phyloP scores from a whole-genome alignment of 2,797 vertebrate genomes.

The Sarcoramphus papa region DNA sequence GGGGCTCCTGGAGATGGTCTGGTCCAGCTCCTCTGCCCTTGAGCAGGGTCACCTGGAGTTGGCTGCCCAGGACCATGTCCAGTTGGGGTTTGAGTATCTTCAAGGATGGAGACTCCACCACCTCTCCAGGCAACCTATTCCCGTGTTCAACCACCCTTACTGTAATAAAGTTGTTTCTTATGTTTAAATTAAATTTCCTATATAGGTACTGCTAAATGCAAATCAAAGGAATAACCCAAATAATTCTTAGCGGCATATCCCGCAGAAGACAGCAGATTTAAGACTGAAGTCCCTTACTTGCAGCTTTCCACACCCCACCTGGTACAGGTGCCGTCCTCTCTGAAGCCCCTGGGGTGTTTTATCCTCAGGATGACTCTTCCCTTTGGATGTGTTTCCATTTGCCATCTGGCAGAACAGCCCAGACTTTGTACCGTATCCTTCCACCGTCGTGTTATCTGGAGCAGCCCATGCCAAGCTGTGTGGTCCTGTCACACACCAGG shows the following conservation, averaged over 20 bases:
- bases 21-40: neutral
- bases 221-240: neutral
- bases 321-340: neutral
- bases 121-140: neutral
- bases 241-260: neutral
- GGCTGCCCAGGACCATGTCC: neutral
- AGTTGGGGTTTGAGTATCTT: neutral
- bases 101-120: neutral
- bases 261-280: neutral
- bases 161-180: neutral
- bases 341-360: neutral
- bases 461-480: rapidly evolving
- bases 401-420: neutral
- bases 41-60: neutral
- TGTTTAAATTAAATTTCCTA: neutral
- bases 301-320: neutral
- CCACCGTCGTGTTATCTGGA: rapidly evolving
- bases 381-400: neutral
- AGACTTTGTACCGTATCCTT: neutral
- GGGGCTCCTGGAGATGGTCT: neutral
- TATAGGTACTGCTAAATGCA: neutral
- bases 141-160: neutral
- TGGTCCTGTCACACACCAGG: neutral
- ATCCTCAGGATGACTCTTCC: neutral
- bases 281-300: neutral